Percentiles rank a stretch among this genome's conserved stretches.
phyloP scores from a whole-genome alignment of 2,797 vertebrate species.

The Enteromius viviparus region DNA sequence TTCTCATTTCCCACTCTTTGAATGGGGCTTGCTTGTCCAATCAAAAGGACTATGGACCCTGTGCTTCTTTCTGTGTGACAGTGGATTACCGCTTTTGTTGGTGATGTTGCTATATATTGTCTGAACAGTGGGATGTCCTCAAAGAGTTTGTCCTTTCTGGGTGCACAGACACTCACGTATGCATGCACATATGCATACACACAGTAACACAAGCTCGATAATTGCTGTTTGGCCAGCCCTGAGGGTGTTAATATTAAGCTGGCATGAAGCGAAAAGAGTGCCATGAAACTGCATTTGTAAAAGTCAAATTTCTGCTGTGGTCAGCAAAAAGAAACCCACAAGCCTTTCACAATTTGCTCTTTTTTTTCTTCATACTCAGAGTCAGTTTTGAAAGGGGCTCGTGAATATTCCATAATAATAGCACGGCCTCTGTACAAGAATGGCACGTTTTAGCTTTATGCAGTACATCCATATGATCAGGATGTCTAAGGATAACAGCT shows the following conservation, averaged over 20 bases:
- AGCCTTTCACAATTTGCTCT: constrained; percentile 31
- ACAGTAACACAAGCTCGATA: constrained; percentile 26
- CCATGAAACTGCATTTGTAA: constrained; percentile 49
- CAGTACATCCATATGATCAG: not conserved
- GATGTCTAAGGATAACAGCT: not conserved
- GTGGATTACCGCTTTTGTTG: constrained; percentile 41
- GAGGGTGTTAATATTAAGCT: constrained; percentile 49
- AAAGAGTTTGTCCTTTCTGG: constrained; percentile 41
- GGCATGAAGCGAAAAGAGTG: constrained; percentile 39
- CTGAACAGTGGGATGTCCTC: constrained; percentile 27
- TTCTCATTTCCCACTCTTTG: constrained; percentile 34
- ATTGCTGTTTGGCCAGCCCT: constrained; percentile 44
- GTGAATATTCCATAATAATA: constrained; percentile 1
- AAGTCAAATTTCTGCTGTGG: constrained; percentile 45
- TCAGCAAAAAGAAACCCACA: constrained; percentile 43
- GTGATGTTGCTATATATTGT: constrained; percentile 35
- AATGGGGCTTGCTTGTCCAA: constrained; percentile 34
- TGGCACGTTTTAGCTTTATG: not conserved
- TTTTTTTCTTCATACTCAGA: constrained; percentile 16
- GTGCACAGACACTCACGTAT: not conserved
- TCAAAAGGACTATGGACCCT: constrained; percentile 7
- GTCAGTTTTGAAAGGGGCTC: constrained; percentile 35
- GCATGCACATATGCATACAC: constrained; percentile 15
- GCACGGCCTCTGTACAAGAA: not conserved
- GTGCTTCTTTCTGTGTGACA: constrained; percentile 30